Evolutionary conservation across 1,140 invertebrate species (phyloP), one percentile per base, ranked within the genome.

Genomic region (Archegozetes longisetosus): DNA sequence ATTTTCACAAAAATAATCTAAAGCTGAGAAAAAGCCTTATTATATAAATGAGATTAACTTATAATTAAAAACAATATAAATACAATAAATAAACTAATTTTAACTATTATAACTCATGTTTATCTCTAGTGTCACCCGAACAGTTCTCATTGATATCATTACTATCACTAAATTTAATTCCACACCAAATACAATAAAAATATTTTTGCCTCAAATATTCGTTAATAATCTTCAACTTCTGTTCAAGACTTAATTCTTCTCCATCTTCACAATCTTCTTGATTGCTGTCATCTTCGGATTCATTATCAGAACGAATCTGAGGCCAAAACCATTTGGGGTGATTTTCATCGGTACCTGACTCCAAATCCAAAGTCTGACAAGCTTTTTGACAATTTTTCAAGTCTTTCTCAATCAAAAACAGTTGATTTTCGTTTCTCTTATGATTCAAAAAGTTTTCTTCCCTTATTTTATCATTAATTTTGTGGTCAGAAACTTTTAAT

Each of bases 171-270:
- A 51, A 51, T 51, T 51, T 51, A 12, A 51, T 24, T 22, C 4
- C 6, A 51, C 49, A 51, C 49, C 49, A 51, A 51, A 51, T 51
- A 24, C 49, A 51, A 20, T 51, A 51, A 20, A 51, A 51, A 51
- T 51, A 51, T 51, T 51, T 51, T 22, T 51, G 4, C 20, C 49
- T 51, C 24, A 51, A 20, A 51, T 51, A 51, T 51, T 22, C n/a
- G 12, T 20, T 51, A 9, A 51, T 51, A 22, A 12, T 4, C 20
- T 20, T 51, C 12, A 51, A n/a, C 20, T 51, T 51, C 6, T 51
- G 4, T 22, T 51, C 49, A 24, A 22, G 4, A 12, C 9, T 12
- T 46, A 46, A 46, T 20, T 51, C 49, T 51, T 51, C 24, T 51
- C 6, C 9, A 24, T 22, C 24, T 24, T 51, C 49, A 51, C 20